phyloP scores from a whole-genome alignment of 1,140 invertebrate species.

The Metopolophium dirhodum region DNA sequence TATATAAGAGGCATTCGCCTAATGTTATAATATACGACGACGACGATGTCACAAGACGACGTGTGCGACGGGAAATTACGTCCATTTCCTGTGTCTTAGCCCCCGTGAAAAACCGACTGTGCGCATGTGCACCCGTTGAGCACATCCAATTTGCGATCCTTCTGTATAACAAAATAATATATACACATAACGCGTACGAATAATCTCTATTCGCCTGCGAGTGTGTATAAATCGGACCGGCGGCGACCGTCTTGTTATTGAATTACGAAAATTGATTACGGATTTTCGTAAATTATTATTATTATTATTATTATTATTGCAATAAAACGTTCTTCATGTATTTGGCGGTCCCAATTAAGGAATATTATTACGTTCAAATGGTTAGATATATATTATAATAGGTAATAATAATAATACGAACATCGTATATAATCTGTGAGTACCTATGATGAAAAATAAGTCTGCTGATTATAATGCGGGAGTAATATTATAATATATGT shows the following conservation, averaged over 20 bases:
- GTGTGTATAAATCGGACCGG: not conserved
- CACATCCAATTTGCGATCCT: not conserved
- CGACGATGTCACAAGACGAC: not conserved
- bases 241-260: not conserved
- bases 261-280: not conserved
- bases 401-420: not conserved
- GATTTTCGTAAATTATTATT: constrained; percentile 27
- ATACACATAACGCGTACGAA: not conserved
- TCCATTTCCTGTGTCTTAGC: constrained; percentile 13
- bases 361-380: not conserved
- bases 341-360: not conserved
- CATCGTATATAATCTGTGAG: not conserved
- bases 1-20: not conserved
- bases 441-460: not conserved
- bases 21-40: not conserved
- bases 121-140: not conserved
- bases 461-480: not conserved
- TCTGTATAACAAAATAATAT: not conserved
- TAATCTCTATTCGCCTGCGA: not conserved
- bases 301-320: constrained; percentile 29
- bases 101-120: not conserved
- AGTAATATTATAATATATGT: not conserved
- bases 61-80: constrained; percentile 27
- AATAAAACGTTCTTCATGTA: not conserved
- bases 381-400: not conserved